Base-by-base conservation (phyloP, 2,797 vertebrate genomes). In the Myripristis murdjan region DNA sequence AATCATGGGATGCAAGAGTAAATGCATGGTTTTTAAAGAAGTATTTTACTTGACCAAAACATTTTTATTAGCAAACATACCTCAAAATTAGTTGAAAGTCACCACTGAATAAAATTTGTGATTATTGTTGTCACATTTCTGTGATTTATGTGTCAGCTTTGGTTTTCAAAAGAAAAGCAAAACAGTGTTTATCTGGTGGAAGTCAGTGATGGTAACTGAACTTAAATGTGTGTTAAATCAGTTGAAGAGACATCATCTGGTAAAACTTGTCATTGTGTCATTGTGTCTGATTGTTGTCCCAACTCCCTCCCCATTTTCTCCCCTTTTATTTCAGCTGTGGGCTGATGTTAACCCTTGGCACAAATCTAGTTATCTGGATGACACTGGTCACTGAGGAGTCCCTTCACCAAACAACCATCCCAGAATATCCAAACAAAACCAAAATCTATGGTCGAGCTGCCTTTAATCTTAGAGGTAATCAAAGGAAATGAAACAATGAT, bases 301-400 rank as follows among this genome's bases (percentile, higher is more conserved):
- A n/a, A n/a, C 0, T 20, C 23, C 24, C 41, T 10, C 10, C 9
- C 43, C n/a, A 2, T 4, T 26, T 10, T 12, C 22, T 4, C 35
- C 70, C 7, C 48, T 61, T 24, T 26, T 6, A n/a, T 81, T 53
- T 31, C 82, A 99, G 98, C 63, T 98, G 96, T 62, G 97, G 97
- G 5, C 82, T 99, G 81, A 97, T 99, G 97, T 89, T 99, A 46
- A 96, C 95, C 0, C 92, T 99, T 68, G 95, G 95, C 39, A 96
- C 97, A 72, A 99, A 99, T 83, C 86, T 99, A 8, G 94, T 96
- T 0, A 78, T 98, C 79, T 99, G 98, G 98, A 97, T 98, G 95
- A 92, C 91, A 0, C 92, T 92, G 0, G 97, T 98, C 54, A 96
- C 97, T 0, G 97, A 99, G 0, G 98, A 99, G 83, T 98, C 97